phyloP scores from a whole-genome alignment of 2,113 vertebrate species.

The Zapus hudsonius region DNA sequence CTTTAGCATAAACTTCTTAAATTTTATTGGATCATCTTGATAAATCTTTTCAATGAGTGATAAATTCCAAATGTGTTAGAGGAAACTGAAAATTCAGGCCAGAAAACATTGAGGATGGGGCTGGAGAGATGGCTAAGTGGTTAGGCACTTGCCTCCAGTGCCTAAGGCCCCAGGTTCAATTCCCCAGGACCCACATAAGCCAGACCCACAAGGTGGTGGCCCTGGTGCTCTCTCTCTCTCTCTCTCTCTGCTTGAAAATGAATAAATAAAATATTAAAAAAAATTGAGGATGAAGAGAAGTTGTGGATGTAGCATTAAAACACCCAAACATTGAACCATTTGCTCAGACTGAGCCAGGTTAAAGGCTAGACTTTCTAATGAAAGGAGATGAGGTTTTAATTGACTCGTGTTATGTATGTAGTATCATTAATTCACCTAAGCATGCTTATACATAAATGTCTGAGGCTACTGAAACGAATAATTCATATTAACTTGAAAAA shows the following conservation, averaged over 20 bases:
- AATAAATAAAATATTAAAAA: too few relatives aligned
- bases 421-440: slow-evolving; percentile 65
- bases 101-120: slow-evolving; percentile 39
- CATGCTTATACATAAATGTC: slow-evolving; percentile 63
- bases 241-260: too few relatives aligned
- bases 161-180: too few relatives aligned
- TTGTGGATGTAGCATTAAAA: slow-evolving; percentile 35
- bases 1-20: slow-evolving; percentile 19
- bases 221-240: too few relatives aligned
- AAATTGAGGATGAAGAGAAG: slow-evolving; percentile 48
- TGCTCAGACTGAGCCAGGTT: slow-evolving; percentile 3
- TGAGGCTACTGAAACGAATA: slow-evolving; percentile 75
- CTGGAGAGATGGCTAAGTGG: too few relatives aligned
- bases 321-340: slow-evolving; percentile 25
- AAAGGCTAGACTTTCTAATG: slow-evolving; percentile 24
- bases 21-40: slow-evolving; percentile 35
- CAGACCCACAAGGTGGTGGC: too few relatives aligned
- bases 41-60: slow-evolving; percentile 21
- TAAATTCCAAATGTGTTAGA: slow-evolving; percentile 28
- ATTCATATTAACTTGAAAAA: slow-evolving; percentile 65
- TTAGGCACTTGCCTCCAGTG: too few relatives aligned
- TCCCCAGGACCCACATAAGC: too few relatives aligned
- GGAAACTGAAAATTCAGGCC: slow-evolving; percentile 46
- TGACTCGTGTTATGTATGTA: slow-evolving; percentile 51
- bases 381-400: slow-evolving; percentile 64